phyloP scores from a whole-genome alignment of 2,888 invertebrate species.

The Pegoplata infirma region DNA sequence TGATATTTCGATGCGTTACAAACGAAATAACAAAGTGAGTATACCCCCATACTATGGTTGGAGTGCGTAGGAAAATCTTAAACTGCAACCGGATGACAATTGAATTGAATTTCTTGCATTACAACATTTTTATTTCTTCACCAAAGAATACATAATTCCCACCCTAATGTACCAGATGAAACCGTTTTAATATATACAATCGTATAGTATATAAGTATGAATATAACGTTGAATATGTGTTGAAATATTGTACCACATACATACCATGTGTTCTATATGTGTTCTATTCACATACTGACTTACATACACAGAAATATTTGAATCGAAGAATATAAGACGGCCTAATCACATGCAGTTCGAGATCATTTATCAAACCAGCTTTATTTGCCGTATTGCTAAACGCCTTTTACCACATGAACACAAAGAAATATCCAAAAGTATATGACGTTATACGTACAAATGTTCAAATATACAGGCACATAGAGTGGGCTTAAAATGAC shows the following conservation, averaged over 20 bases:
- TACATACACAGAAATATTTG: background rate
- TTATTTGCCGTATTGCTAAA: constrained; percentile 44
- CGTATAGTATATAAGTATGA: too few species aligned
- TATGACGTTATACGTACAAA: background rate
- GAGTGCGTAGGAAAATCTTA: too few species aligned
- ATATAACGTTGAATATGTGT: background rate
- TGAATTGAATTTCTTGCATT: too few species aligned
- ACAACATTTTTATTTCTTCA: too few species aligned
- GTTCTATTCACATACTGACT: too few species aligned
- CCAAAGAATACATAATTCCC: too few species aligned
- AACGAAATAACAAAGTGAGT: too few species aligned
- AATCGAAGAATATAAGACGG: constrained; percentile 14
- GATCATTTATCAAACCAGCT: constrained; percentile 54
- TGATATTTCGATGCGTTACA: too few species aligned
- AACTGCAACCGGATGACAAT: too few species aligned
- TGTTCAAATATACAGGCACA: background rate
- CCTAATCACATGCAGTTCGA: constrained; percentile 50
- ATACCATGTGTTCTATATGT: background rate
- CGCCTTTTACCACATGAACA: constrained; percentile 21
- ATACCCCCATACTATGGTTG: too few species aligned
- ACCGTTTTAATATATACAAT: background rate
- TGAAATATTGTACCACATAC: background rate
- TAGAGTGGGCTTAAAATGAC: too few species aligned
- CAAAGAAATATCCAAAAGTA: constrained; percentile 4
- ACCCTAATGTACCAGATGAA: too few species aligned